Conservation (phyloP, 2,113 vertebrate genomes). For the rat (Rattus norvegicus) region DNA sequence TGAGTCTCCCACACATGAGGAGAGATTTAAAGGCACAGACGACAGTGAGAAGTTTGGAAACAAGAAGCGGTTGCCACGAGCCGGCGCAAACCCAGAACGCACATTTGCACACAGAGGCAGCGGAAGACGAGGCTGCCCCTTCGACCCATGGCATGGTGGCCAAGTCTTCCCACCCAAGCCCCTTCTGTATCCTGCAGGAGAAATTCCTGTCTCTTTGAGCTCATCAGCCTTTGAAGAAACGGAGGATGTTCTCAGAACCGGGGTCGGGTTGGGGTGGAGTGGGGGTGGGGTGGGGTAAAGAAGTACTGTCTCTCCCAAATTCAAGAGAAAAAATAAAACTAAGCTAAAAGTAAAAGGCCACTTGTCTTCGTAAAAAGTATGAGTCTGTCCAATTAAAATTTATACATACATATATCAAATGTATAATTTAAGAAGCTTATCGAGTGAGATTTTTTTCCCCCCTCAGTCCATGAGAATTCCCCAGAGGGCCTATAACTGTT, state of each 20-base stretch:
- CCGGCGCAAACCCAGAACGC: background rate
- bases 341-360: background rate
- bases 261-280: background rate
- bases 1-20: background rate
- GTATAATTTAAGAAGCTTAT: background rate
- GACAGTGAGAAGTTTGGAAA: background rate
- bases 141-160: too few relatives aligned
- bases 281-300: background rate
- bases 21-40: background rate
- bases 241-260: background rate
- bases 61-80: background rate
- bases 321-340: background rate
- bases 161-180: background rate
- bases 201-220: background rate
- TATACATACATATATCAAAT: background rate
- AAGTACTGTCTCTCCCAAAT: background rate
- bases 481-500: background rate
- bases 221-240: background rate
- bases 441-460: background rate
- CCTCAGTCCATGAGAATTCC: background rate
- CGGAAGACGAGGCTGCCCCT: background rate
- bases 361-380: background rate
- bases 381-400: slow-evolving; percentile 4
- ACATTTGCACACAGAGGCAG: background rate
- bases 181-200: background rate